Conservation (phyloP, 2,113 vertebrate genomes). For the Heterotilapia buettikoferi region DNA sequence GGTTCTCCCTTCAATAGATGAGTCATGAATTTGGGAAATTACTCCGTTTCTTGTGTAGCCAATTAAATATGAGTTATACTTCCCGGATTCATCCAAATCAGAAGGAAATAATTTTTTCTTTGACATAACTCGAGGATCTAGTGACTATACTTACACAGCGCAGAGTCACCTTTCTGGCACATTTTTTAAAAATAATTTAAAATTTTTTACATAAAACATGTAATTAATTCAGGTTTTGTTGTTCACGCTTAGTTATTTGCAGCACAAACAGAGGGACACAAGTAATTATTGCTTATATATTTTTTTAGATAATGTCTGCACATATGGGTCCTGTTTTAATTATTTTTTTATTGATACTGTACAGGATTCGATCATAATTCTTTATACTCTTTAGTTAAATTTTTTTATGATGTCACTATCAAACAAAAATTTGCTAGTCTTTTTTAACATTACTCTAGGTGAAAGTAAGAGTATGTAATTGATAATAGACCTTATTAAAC, state of each 20-base stretch:
- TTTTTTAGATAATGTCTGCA: background rate
- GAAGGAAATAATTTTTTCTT: background rate
- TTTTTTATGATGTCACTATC: background rate
- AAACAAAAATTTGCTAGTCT: background rate
- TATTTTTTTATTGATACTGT: background rate
- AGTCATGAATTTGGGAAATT: background rate
- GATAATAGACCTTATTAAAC: too few relatives aligned
- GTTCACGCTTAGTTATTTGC: background rate
- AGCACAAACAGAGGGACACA: background rate
- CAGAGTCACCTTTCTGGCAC: background rate
- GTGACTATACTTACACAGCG: background rate
- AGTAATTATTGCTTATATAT: background rate
- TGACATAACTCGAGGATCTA: background rate
- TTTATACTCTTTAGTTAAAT: background rate
- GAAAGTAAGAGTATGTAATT: background rate
- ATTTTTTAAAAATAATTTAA: background rate
- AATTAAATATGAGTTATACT: background rate
- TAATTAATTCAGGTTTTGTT: background rate
- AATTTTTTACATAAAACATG: background rate
- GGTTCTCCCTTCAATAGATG: background rate
- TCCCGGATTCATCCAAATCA: background rate
- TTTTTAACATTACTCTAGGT: background rate
- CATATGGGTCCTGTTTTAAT: background rate
- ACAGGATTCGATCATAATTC: background rate
- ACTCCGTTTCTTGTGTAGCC: background rate